Evolutionary conservation across 2,888 invertebrate genomes (phyloP), one percentile per base, ranked within the genome.

Genomic region (Gisinianus flammeolus): DNA sequence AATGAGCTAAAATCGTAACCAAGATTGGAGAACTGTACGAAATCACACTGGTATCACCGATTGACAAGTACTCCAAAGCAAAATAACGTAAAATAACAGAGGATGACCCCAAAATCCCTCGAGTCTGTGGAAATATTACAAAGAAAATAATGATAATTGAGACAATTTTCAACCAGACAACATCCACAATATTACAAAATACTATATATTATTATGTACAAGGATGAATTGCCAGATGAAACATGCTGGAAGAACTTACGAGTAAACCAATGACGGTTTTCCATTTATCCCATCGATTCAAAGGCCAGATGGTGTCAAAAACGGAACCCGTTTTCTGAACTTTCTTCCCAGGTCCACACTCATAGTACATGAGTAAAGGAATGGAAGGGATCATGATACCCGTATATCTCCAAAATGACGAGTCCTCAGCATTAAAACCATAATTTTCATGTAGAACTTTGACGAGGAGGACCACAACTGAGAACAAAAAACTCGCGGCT

Each of bases 41-140:
- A 28, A 85, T 85, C 19, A 84, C 83, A 4, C 80, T 76, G 2
- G 83, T 81, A 67, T 85, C 83, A 19, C 81, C 85, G n/a, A 85
- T 81, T 8, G 82, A 80, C 71, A 85, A 69, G 66, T 85, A 84
- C 56, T 83, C 71, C 8, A 85, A 75, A 10, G 85, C 81, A 70
- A 80, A 84, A 64, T 82, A 85, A 28, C 85, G 77, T 22, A 84
- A 76, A 58, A 83, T 80, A 22, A 84, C 83, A 0, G 83, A 79
- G 2, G 80, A 79, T 10, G 82, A 79, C 26, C 83, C 85, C 5
- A 85, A 80, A 12, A 83, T 30, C n/a, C 85, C 85, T 66, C 85
- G 78, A 58, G 77, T 79, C 85, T 85, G 52, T 12, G 76, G 52
- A 76, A 67, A 73, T 56, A 24, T 22, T 22, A 3, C 3, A 64